phyloP scores from a whole-genome alignment of 1,140 invertebrate genomes.

The Diabrotica undecimpunctata region DNA sequence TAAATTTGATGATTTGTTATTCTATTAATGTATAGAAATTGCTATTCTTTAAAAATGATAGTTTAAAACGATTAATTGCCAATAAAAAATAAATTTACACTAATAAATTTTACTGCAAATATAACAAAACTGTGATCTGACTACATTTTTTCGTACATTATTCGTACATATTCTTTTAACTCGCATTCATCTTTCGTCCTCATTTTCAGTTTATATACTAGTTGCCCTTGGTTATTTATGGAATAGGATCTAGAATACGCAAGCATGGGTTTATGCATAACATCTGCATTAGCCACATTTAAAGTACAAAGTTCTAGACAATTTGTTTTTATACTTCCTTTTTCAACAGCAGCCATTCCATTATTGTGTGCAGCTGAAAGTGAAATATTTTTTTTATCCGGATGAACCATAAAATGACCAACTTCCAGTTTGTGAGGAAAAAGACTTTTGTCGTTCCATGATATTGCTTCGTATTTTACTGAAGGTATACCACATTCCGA shows the following conservation, averaged over 20 bases:
- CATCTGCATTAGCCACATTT: not conserved
- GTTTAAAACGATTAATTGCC: too few relatives aligned
- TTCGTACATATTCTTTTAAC: not conserved
- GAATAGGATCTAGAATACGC: not conserved
- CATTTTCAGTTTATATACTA: not conserved
- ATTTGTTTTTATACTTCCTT: not conserved
- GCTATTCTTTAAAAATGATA: too few relatives aligned
- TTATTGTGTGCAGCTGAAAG: not conserved
- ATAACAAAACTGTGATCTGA: not conserved
- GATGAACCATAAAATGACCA: not conserved
- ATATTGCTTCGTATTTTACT: constrained; percentile 1
- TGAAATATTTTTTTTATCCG: not conserved
- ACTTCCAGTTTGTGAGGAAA: not conserved
- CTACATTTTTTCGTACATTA: not conserved
- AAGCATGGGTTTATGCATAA: not conserved
- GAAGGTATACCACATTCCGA: not conserved
- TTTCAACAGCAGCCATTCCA: not conserved
- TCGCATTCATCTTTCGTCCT: not conserved
- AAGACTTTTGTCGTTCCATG: not conserved
- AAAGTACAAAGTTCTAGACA: not conserved
- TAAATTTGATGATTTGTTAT: too few relatives aligned
- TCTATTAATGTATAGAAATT: too few relatives aligned
- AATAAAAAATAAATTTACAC: too few relatives aligned
- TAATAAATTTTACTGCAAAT: too few relatives aligned
- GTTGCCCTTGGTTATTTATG: not conserved